Evolutionary conservation across 2,113 vertebrate species (phyloP).

Genomic region (Piprites chloris): DNA sequence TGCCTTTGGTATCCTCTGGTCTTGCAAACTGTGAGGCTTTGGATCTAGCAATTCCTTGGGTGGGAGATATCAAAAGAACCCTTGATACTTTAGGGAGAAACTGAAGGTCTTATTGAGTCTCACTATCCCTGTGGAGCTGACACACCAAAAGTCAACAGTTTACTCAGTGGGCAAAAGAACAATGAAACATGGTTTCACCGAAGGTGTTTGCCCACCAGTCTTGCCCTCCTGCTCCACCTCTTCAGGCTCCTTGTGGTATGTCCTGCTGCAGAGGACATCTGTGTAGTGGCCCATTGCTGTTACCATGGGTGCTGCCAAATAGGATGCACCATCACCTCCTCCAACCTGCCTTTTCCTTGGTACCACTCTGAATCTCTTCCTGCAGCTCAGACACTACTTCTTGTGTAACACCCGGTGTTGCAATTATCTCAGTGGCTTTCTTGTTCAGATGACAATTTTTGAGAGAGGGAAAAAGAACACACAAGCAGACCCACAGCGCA

Average conservation of each 20-base stretch:
- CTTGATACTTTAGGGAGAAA: not conserved
- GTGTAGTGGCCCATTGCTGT: rapidly evolving
- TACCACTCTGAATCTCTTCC: not conserved
- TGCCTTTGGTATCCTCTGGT: not conserved
- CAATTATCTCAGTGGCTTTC: not conserved
- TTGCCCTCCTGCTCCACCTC: not conserved
- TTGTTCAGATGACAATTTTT: not conserved
- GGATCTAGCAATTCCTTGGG: not conserved
- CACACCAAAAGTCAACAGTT: not conserved
- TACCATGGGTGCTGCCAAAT: rapidly evolving
- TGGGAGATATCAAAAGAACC: not conserved
- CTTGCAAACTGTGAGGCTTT: not conserved
- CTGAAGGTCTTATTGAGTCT: not conserved
- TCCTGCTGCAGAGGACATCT: not conserved
- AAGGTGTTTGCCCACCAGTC: not conserved
- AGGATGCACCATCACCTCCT: no score
- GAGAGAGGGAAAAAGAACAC: not conserved
- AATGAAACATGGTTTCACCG: rapidly evolving
- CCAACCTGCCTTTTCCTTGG: not conserved
- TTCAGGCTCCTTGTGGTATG: not conserved
- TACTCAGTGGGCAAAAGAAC: not conserved
- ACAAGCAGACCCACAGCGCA: not conserved
- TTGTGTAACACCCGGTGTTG: not conserved
- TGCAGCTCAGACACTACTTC: not conserved
- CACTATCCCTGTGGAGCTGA: not conserved